These are phyloP conservation scores for Ochropacha duplaris DNA, from an alignment of 2,888 invertebrate genomes.

Conservation along the genomic window DNA sequence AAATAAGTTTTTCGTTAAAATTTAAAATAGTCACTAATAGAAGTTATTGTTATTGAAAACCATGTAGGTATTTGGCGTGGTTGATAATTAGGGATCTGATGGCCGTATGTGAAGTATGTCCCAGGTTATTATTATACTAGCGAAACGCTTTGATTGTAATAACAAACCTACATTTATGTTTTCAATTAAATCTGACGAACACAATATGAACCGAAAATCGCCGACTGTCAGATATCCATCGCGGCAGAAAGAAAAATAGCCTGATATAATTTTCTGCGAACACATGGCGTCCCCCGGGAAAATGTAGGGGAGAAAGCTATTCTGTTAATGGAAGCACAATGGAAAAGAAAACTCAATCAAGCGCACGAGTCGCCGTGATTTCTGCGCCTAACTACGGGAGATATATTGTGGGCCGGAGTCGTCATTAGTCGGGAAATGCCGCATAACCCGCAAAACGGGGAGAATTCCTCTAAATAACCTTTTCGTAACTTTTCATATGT, in stretches of 20 bases:
- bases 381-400: conserved; percentile 77
- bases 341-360: conserved; percentile 81
- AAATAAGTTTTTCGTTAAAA: too few relatives aligned
- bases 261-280: conserved; percentile 70
- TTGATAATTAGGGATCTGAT: too few relatives aligned
- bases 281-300: conserved; percentile 65
- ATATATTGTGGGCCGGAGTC: conserved; percentile 71
- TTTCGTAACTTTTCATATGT: conserved; percentile 65
- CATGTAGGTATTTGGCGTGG: too few relatives aligned
- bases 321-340: conserved; percentile 78
- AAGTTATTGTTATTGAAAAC: too few relatives aligned
- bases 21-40: too few relatives aligned
- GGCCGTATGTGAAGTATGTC: too few relatives aligned
- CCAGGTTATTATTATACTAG: too few relatives aligned
- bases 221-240: conserved; percentile 19
- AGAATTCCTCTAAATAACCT: conserved; percentile 65
- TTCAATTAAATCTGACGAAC: not conserved
- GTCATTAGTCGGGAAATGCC: conserved; percentile 71
- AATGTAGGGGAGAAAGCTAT: conserved; percentile 70
- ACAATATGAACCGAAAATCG: conserved; percentile 15
- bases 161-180: not conserved
- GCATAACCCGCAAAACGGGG: conserved; percentile 53
- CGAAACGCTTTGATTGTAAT: not conserved
- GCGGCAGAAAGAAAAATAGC: conserved; percentile 59
- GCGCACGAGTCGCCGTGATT: conserved; percentile 77